Conservation (phyloP, 2,888 invertebrate species). For the Electrophaes corylata region DNA sequence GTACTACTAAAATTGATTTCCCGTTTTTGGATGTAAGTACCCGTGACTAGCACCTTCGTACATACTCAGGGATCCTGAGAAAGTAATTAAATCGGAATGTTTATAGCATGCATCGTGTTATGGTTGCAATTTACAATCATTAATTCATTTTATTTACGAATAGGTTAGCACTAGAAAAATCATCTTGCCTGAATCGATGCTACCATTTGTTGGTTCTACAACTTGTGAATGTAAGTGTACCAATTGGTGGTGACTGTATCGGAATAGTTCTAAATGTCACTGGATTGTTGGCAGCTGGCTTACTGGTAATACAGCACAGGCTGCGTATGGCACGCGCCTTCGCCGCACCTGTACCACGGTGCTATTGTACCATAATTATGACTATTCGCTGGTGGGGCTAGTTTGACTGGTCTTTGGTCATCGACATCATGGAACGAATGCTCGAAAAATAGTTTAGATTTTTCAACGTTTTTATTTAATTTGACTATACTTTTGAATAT, state of each 20-base stretch:
- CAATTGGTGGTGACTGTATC: slow-evolving; percentile 12
- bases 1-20: too few relatives aligned
- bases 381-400: slow-evolving; percentile 9
- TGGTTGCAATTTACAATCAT: too few relatives aligned
- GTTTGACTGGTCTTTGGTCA: slow-evolving; percentile 23
- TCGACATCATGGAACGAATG: slow-evolving; percentile 30
- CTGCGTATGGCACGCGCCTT: slow-evolving; percentile 31
- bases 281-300: slow-evolving; percentile 19
- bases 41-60: too few relatives aligned
- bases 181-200: too few relatives aligned
- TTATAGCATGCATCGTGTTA: too few relatives aligned
- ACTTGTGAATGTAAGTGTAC: slow-evolving; percentile 24
- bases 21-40: too few relatives aligned
- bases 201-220: not conserved
- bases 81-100: too few relatives aligned
- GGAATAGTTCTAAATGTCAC: slow-evolving; percentile 23
- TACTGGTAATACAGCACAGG: not conserved
- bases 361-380: slow-evolving; percentile 25
- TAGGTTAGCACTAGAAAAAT: too few relatives aligned
- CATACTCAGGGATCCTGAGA: too few relatives aligned
- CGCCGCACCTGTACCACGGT: slow-evolving; percentile 31
- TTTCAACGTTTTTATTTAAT: slow-evolving; percentile 29
- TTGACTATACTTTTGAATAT: not conserved
- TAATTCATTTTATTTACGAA: too few relatives aligned
- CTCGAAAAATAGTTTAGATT: slow-evolving; percentile 26